Base-by-base conservation (phyloP, 2,888 invertebrate species). In the Horisme vitalbata region DNA sequence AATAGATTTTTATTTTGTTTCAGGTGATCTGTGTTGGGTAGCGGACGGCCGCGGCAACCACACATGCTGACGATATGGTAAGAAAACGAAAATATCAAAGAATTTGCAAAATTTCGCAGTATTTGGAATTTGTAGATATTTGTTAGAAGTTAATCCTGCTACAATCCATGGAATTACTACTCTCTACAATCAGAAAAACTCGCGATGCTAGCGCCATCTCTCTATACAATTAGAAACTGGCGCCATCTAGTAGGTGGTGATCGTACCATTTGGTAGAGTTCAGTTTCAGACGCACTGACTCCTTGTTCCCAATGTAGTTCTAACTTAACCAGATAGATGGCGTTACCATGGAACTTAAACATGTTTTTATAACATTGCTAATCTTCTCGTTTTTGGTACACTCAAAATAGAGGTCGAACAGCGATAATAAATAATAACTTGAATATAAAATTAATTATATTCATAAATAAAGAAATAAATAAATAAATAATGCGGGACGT, bases 41-140 rank as follows among this genome's bases (percentile, higher is more conserved):
- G 72, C 79, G 69, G 73, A 78, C 70, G 71, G 75, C 73, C 81
- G 77, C 87, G 86, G 86, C 85, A 80, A 82, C 79, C 86, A 85
- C 91, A 91, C 91, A 93, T 93, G 92, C 93, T 93, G 93, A 94
- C 94, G 94, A 94, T 94, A 94, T 94, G 94, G 94, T 94, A 77
- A 91, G 91, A 91, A 24, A n/a, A n/a, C n/a, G n/a, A n/a, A n/a
- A n/a, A n/a, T n/a, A n/a, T n/a, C n/a, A n/a, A n/a, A n/a, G n/a
- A n/a, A n/a, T n/a, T n/a, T n/a, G n/a, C n/a, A n/a, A n/a, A n/a
- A n/a, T n/a, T n/a, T n/a, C n/a, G n/a, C n/a, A n/a, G n/a, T n/a
- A n/a, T n/a, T n/a, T n/a, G n/a, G n/a, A n/a, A n/a, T n/a, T n/a
- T n/a, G n/a, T n/a, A n/a, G n/a, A n/a, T n/a, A n/a, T n/a, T n/a